A percentile compares a stretch with the other conserved stretches of the same genome.
Conservation (phyloP, 2,113 vertebrate species). For the Nesospiza acunhae region DNA sequence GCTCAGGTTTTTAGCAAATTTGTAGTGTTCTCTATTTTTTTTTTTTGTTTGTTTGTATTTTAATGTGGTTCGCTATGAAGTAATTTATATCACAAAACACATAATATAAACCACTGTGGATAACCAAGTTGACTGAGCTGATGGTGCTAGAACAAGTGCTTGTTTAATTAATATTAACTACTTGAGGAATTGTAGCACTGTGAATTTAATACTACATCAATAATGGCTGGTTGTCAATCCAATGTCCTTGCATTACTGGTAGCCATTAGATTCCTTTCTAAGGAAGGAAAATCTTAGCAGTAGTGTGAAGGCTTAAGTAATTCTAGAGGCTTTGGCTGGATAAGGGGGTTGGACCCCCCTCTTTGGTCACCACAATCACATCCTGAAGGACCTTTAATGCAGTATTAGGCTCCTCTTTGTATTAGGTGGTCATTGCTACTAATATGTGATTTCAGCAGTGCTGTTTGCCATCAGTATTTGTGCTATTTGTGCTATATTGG, state of each 20-base stretch:
- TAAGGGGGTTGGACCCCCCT: fast-evolving
- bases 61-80: neutral
- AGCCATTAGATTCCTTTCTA: neutral
- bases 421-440: neutral
- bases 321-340: neutral
- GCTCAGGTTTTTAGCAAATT: neutral
- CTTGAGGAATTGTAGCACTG: neutral
- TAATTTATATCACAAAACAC: neutral
- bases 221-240: neutral
- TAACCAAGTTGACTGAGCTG: neutral
- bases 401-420: neutral
- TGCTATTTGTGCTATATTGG: fast-evolving
- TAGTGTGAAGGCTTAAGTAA: neutral
- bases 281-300: neutral
- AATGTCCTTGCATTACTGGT: neutral
- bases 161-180: neutral
- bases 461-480: neutral
- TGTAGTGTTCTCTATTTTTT: fast-evolving
- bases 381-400: neutral
- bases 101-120: neutral
- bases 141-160: neutral
- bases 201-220: neutral
- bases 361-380: neutral
- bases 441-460: neutral
- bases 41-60: neutral